Evolutionary conservation across 2,797 vertebrate species (phyloP).

Genomic region (Cheirogaleus major): DNA sequence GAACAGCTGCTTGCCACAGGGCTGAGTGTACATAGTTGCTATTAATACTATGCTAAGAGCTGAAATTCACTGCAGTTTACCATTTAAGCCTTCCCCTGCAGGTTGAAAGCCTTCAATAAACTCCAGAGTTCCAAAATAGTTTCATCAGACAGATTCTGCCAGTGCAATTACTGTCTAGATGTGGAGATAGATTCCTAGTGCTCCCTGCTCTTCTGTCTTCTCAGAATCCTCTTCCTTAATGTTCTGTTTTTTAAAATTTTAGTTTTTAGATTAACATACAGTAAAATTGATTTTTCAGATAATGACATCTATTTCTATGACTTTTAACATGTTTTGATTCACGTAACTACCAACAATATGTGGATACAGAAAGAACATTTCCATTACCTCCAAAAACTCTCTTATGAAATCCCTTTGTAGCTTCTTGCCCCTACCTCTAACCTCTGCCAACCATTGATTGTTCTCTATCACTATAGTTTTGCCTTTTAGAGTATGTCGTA

Average conservation of each 20-base stretch:
- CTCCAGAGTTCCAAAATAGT: background rate
- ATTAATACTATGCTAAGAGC: background rate
- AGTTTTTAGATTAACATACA: slow-evolving; percentile 8
- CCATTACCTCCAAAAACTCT: background rate
- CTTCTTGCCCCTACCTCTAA: background rate
- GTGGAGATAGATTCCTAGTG: background rate
- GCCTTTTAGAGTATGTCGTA: background rate
- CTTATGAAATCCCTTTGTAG: background rate
- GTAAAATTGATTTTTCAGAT: background rate
- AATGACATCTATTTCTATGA: background rate
- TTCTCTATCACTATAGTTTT: background rate
- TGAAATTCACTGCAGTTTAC: background rate
- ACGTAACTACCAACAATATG: background rate
- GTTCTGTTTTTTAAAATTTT: background rate
- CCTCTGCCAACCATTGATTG: background rate
- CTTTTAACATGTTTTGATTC: slow-evolving; percentile 14
- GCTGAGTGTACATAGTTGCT: background rate
- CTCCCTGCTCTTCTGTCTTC: background rate
- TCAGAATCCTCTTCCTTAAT: background rate
- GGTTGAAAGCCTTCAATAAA: background rate
- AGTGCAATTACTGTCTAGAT: background rate
- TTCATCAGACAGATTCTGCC: background rate
- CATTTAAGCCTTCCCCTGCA: background rate
- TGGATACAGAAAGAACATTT: background rate
- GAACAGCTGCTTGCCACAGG: background rate